These are phyloP conservation scores for Helicolenus hilgendorfi DNA, from an alignment of 2,797 vertebrate genomes.

Conservation along the genomic window DNA sequence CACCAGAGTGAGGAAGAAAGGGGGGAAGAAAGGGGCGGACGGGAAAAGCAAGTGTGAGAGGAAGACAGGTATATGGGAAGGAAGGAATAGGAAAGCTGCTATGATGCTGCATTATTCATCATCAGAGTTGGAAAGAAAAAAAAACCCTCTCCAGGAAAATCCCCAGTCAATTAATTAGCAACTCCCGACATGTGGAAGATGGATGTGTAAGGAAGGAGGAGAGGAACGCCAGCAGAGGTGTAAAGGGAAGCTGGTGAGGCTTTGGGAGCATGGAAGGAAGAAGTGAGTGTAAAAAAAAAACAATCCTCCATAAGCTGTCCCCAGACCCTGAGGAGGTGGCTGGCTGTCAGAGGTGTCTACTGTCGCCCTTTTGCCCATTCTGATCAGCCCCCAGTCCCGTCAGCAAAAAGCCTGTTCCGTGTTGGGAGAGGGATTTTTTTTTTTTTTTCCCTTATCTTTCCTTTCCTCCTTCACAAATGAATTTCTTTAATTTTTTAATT, in stretches of 20 bases:
- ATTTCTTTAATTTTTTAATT: too few relatives aligned
- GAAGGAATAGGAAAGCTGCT: not conserved
- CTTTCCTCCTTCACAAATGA: too few relatives aligned
- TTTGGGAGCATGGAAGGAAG: not conserved
- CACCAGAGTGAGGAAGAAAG: not conserved
- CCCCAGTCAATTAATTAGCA: slow-evolving; percentile 70
- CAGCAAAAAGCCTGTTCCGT: too few relatives aligned
- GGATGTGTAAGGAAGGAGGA: slow-evolving; percentile 2
- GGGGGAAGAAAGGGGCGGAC: not conserved
- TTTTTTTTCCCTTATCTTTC: too few relatives aligned
- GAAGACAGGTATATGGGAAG: not conserved
- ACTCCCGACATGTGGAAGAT: slow-evolving; percentile 30
- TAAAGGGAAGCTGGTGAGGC: not conserved
- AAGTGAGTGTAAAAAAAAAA: not conserved
- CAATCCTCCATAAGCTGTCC: too few relatives aligned
- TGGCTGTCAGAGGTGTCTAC: too few relatives aligned
- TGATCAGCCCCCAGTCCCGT: too few relatives aligned
- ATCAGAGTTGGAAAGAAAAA: not conserved
- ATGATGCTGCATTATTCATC: slow-evolving; percentile 28
- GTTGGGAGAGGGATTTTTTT: too few relatives aligned
- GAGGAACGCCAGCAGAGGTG: not conserved
- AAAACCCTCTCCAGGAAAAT: slow-evolving; percentile 30
- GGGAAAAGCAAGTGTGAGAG: not conserved
- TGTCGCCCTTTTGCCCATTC: too few relatives aligned
- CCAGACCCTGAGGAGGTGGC: too few relatives aligned